A percentile compares a stretch with the other conserved stretches of the same genome.
These are phyloP conservation scores for Cyprinodon diabolis DNA, from an alignment of 2,797 vertebrate genomes.

Conservation along the genomic window DNA sequence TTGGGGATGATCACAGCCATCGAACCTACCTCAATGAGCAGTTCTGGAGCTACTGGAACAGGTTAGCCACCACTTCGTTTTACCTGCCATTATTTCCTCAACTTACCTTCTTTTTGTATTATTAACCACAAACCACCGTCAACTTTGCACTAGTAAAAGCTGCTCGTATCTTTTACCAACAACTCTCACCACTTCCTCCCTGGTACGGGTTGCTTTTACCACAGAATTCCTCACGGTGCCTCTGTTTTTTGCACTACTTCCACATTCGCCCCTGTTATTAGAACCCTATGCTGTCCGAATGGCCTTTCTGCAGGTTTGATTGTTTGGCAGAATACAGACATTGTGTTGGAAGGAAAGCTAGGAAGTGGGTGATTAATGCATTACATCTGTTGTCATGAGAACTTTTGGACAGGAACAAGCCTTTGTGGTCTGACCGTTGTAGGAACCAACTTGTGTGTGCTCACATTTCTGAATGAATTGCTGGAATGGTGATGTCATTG, in stretches of 20 bases:
- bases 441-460: constrained; percentile 11
- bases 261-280: constrained; percentile 29
- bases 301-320: constrained; percentile 44
- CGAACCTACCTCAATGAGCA: constrained; percentile 95
- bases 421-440: constrained; percentile 31
- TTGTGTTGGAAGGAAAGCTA: constrained; percentile 66
- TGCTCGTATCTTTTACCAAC: constrained; percentile 36
- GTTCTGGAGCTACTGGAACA: constrained; percentile 99
- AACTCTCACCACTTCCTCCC: constrained; percentile 54
- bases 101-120: constrained; percentile 37
- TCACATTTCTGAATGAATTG: constrained; percentile 23
- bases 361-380: constrained; percentile 63
- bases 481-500: constrained; percentile 12
- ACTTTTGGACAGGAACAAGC: constrained; percentile 43
- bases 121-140: constrained; percentile 33
- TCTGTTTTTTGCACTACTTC: constrained; percentile 46
- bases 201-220: constrained; percentile 26
- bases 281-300: constrained; percentile 29
- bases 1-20: constrained; percentile 97
- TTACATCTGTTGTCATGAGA: constrained; percentile 67
- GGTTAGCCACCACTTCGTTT: constrained; percentile 73
- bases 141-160: constrained; percentile 29
- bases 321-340: constrained; percentile 60
- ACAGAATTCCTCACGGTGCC: constrained; percentile 35
- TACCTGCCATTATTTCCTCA: background rate